Evolutionary conservation across 1,140 invertebrate species (phyloP), one percentile per base, ranked within the genome.

Genomic region (Heliconius congener): DNA sequence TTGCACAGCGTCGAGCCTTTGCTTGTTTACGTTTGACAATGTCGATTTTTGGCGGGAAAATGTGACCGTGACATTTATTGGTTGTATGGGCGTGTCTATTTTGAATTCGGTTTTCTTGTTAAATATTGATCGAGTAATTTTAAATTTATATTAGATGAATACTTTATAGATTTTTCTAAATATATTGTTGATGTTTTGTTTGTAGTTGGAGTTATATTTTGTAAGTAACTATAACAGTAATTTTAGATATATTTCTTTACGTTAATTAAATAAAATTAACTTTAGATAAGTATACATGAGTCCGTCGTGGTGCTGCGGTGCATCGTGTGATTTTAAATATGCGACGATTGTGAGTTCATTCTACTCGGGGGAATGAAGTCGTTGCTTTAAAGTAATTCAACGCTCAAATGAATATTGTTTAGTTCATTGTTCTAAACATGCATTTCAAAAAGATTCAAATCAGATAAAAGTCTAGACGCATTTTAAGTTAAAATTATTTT

Each of bases 381-480:
- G 42, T 46, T 13, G 4, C 13, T 46, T 46, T 5, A 52, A 19
- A 52, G 19, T 2, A 52, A 52, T 52, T 19, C 50, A 52, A 19
- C 4, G 5, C 4, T 13, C 3, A 66, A 66, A 66, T 30, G 5
- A 66, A 16, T 13, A 27, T 66, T 30, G 8, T 30, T 27, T 13
- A 18, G 30, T 34, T 73, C 46, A 30, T 55, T 74, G 78, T 55
- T 34, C n/a, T 18, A n/a, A 8, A 19, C 71, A 73, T 73, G 72
- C 77, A 79, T 55, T 30, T 30, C 3, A 19, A 52, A 23, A n/a
- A 74, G 0, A n/a, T 57, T 34, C 37, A 50, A 50, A 57, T 55
- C 42, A 37, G 74, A 80, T 80, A 80, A 73, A 66, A 42, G 79
- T 80, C 79, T 80, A 80, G 79, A 80, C 76, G 76, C 23, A 72